Evolutionary conservation across 2,113 vertebrate genomes (phyloP).

Genomic region (Monarcha castaneiventris): DNA sequence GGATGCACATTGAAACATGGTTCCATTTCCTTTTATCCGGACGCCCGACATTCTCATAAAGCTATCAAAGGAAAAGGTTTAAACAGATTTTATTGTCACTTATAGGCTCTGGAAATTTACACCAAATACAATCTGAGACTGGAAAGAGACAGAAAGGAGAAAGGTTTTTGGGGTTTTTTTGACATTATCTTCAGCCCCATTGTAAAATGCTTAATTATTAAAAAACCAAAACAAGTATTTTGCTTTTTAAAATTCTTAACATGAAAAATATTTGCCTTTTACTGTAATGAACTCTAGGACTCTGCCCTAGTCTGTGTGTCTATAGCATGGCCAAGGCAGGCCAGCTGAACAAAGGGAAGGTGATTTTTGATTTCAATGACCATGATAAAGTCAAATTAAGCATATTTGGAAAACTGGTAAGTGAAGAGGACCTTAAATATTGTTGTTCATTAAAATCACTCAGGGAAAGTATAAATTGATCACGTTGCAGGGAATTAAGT

Average conservation of each 20-base stretch:
- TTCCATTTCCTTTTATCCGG: slow-evolving; percentile 80
- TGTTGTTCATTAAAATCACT: background rate
- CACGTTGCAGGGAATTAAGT: background rate
- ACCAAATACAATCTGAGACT: background rate
- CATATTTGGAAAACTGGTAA: background rate
- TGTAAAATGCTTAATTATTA: background rate
- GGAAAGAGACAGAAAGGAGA: background rate
- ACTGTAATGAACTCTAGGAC: background rate
- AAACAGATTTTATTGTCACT: background rate
- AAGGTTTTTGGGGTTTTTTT: background rate
- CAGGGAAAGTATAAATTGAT: background rate
- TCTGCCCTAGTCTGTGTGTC: background rate
- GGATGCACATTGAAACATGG: slow-evolving; percentile 86
- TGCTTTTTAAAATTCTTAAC: background rate
- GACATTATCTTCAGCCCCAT: background rate
- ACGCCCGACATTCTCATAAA: slow-evolving; percentile 79
- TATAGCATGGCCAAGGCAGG: background rate
- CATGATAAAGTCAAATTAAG: background rate
- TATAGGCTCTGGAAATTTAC: background rate
- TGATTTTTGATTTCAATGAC: background rate
- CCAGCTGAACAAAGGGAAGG: background rate
- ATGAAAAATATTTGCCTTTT: background rate
- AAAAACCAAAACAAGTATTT: background rate
- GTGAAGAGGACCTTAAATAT: background rate
- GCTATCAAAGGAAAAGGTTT: slow-evolving; percentile 67